phyloP scores from a whole-genome alignment of 2,797 vertebrate genomes.

The Pygocentrus nattereri region DNA sequence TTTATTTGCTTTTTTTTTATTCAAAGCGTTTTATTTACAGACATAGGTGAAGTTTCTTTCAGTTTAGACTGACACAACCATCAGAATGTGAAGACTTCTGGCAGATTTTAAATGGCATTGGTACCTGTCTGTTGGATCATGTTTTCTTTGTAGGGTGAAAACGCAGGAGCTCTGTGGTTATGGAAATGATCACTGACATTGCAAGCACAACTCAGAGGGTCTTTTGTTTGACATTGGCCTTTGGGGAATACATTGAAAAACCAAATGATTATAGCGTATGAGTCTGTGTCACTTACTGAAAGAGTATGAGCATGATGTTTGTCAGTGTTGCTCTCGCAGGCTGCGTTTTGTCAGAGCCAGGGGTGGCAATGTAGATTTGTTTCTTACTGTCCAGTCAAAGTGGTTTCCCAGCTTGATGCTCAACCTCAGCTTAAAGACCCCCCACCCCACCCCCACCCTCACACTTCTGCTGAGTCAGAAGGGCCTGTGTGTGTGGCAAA shows the following conservation, averaged over 20 bases:
- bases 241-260: not conserved
- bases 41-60: not conserved
- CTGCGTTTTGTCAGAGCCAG: conserved; percentile 28
- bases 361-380: conserved; percentile 41
- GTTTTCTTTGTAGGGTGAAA: not conserved
- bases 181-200: not conserved
- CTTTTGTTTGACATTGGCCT: not conserved
- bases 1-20: not conserved
- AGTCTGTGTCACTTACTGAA: not conserved
- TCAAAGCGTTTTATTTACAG: not conserved
- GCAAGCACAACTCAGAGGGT: not conserved
- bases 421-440: conserved; percentile 5
- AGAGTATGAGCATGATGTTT: conserved; percentile 25
- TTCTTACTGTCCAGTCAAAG: conserved; percentile 39
- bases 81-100: not conserved
- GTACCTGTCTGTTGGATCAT: not conserved
- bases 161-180: not conserved
- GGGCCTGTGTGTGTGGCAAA: conserved; percentile 63
- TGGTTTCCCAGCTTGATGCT: conserved; percentile 23
- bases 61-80: not conserved
- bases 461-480: conserved; percentile 75
- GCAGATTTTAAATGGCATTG: not conserved
- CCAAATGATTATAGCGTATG: not conserved
- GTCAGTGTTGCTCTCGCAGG: conserved; percentile 11
- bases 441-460: not conserved